Conservation (phyloP, 1,140 invertebrate species). For the Papilio dardanus region DNA sequence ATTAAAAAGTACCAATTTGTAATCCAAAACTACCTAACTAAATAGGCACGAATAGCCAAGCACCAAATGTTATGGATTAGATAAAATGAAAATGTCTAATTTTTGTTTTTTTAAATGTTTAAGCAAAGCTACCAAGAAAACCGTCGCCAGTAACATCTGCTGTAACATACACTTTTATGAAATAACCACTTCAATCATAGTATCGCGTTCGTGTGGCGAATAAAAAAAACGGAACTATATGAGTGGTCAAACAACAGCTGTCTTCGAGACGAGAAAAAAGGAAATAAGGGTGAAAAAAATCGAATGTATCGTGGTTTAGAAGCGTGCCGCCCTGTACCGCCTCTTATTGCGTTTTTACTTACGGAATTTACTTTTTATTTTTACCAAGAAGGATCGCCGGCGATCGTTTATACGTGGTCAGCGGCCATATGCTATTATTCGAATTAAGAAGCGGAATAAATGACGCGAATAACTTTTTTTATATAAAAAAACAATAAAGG, state of each 20-base stretch:
- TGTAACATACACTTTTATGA: conserved; percentile 41
- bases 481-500: background rate
- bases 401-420: conserved; percentile 47
- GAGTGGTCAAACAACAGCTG: conserved; percentile 79
- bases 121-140: conserved; percentile 1
- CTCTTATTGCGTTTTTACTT: conserved; percentile 61
- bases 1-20: too few species aligned
- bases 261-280: conserved; percentile 54
- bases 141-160: conserved; percentile 36
- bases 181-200: conserved; percentile 61
- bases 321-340: conserved; percentile 73
- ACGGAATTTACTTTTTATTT: conserved; percentile 65
- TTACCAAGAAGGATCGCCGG: conserved; percentile 41
- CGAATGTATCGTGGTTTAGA: conserved; percentile 49
- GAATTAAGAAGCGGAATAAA: conserved; percentile 37
- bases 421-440: conserved; percentile 50
- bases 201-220: conserved; percentile 57
- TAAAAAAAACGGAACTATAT: conserved; percentile 57
- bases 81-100: background rate
- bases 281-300: conserved; percentile 54
- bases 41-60: too few species aligned
- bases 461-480: background rate
- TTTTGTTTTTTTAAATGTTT: background rate
- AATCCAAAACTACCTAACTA: too few species aligned
- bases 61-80: background rate